These are phyloP conservation scores for Diadumene lineata DNA, from an alignment of 92 coral and sea anemone genomes.

Conservation along the genomic window DNA sequence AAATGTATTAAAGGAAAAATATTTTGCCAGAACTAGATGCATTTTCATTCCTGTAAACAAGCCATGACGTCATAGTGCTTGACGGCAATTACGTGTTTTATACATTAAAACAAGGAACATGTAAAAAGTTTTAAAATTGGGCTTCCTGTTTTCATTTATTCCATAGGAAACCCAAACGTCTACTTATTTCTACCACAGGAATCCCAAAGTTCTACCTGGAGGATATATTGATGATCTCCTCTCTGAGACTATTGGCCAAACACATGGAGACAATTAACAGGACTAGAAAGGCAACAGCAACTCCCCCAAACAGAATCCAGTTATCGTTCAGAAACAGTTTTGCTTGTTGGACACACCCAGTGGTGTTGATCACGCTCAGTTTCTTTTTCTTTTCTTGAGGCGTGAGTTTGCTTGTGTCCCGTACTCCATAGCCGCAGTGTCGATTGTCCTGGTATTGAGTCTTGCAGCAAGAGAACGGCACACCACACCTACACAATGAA, in stretches of 20 bases:
- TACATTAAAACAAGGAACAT: no score
- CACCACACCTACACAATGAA: constrained; percentile 42
- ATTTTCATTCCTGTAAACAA: no score
- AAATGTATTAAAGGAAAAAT: no score
- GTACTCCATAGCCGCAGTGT: constrained; percentile 68
- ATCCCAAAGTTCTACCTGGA: neutral
- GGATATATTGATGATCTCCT: constrained; percentile 49
- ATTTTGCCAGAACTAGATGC: no score
- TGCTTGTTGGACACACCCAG: constrained; percentile 50
- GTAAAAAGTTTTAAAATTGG: no score
- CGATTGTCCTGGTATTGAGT: constrained; percentile 43
- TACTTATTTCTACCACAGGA: no score
- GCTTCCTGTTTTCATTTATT: no score
- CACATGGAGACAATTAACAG: constrained; percentile 50
- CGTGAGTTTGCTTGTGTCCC: constrained; percentile 4
- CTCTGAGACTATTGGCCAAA: constrained; percentile 52
- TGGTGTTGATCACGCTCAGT: constrained; percentile 39
- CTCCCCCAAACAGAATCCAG: constrained; percentile 43
- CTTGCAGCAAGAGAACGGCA: constrained; percentile 67
- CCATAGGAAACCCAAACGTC: no score
- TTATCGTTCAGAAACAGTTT: constrained; percentile 53
- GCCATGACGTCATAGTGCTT: no score
- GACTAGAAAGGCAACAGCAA: constrained; percentile 36
- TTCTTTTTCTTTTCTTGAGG: neutral
- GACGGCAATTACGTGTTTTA: no score